These are phyloP conservation scores for Cantharis rustica DNA, from an alignment of 2,888 invertebrate genomes.

Conservation along the genomic window DNA sequence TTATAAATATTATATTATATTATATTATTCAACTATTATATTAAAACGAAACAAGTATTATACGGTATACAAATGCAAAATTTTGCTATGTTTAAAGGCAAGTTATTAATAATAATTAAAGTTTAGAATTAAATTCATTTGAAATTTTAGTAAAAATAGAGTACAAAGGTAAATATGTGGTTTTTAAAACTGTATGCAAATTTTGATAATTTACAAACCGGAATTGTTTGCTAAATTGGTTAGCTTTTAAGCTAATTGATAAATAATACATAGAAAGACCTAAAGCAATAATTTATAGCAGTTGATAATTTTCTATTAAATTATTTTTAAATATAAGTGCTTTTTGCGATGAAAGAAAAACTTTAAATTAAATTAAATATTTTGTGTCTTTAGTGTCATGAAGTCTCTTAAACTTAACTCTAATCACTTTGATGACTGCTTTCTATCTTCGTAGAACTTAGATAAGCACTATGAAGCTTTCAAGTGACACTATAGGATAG, in stretches of 20 bases:
- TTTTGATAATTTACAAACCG: not conserved
- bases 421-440: too few relatives aligned
- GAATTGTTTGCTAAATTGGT: not conserved
- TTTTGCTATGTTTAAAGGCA: not conserved
- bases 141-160: not conserved
- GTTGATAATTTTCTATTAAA: not conserved
- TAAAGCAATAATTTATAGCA: not conserved
- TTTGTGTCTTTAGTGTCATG: not conserved
- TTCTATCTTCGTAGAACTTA: too few relatives aligned
- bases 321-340: not conserved
- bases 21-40: too few relatives aligned
- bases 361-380: not conserved
- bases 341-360: not conserved
- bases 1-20: too few relatives aligned
- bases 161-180: not conserved
- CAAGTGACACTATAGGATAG: too few relatives aligned
- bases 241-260: not conserved
- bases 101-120: not conserved
- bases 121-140: not conserved
- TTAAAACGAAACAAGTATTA: not conserved
- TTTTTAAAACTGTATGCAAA: not conserved
- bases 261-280: not conserved
- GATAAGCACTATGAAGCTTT: too few relatives aligned
- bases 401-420: too few relatives aligned
- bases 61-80: not conserved